Conservation (phyloP, 2,797 vertebrate species). For the Anguilla obscura region DNA sequence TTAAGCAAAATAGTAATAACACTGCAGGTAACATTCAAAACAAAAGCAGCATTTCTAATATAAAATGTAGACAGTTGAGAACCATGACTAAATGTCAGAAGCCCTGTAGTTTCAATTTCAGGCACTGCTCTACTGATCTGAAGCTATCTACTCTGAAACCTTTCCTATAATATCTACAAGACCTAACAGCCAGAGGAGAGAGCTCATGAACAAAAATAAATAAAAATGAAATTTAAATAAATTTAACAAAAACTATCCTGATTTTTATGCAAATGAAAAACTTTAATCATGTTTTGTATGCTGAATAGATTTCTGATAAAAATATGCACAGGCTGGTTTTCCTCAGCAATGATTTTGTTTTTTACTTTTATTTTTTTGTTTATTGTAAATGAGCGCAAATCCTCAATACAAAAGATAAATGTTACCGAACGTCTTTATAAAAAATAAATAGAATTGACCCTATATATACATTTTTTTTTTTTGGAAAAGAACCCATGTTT, state of each 20-base stretch:
- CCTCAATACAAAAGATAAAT: neutral
- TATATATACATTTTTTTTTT: neutral
- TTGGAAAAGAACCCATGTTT: neutral
- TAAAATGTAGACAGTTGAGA: conserved; percentile 72
- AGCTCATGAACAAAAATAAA: conserved; percentile 68
- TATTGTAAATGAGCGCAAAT: neutral
- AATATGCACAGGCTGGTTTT: neutral
- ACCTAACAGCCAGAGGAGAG: conserved; percentile 47
- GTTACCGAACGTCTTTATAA: neutral
- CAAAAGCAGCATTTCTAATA: conserved; percentile 57
- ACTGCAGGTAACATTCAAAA: conserved; percentile 67
- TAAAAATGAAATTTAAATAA: neutral
- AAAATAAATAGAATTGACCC: neutral
- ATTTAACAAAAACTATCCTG: neutral
- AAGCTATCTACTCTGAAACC: conserved; percentile 37
- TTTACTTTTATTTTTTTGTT: neutral
- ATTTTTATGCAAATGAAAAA: neutral
- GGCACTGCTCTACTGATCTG: conserved; percentile 20
- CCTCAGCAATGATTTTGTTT: neutral
- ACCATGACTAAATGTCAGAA: conserved; percentile 73
- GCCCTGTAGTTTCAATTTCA: conserved; percentile 43
- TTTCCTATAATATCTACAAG: conserved; percentile 6
- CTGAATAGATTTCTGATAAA: no score
- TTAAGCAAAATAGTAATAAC: conserved; percentile 58
- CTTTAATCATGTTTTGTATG: neutral